Conservation (phyloP, 2,113 vertebrate species). For the Collichthys lucidus region DNA sequence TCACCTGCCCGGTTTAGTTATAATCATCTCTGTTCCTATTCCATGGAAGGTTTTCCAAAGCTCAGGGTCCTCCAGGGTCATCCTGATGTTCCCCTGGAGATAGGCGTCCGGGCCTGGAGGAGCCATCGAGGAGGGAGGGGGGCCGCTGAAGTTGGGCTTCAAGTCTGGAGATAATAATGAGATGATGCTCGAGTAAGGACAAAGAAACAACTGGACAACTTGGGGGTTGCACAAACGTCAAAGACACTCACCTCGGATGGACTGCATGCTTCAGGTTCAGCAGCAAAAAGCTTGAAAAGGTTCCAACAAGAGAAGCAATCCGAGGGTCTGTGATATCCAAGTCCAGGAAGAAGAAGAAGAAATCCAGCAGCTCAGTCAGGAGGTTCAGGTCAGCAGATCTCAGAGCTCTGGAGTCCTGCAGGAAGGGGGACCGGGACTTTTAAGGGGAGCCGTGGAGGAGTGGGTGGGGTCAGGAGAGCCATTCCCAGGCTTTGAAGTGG, state of each 20-base stretch:
- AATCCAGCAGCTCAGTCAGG: constrained; percentile 64
- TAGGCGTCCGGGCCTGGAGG: constrained; percentile 79
- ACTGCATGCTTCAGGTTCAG: constrained; percentile 77
- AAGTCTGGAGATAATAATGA: constrained; percentile 74
- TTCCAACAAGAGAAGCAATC: constrained; percentile 29
- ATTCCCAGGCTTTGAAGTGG: constrained; percentile 91
- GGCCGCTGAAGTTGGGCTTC: constrained; percentile 82
- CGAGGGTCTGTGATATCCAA: constrained; percentile 59
- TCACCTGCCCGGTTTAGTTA: constrained; percentile 93
- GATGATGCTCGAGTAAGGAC: not conserved
- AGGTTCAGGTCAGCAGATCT: constrained; percentile 43
- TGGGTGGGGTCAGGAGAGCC: constrained; percentile 86
- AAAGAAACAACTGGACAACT: too few species aligned
- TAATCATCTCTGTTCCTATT: constrained; percentile 94
- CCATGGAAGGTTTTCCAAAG: constrained; percentile 91
- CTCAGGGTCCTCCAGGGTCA: constrained; percentile 87
- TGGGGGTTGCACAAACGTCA: not conserved
- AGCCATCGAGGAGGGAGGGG: constrained; percentile 76
- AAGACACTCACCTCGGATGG: constrained; percentile 81
- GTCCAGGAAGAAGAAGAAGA: not conserved
- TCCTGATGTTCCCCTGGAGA: constrained; percentile 85
- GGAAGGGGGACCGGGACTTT: constrained; percentile 78
- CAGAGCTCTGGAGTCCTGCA: constrained; percentile 64
- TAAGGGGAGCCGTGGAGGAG: constrained; percentile 82
- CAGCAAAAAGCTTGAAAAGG: not conserved